phyloP scores from a whole-genome alignment of 2,113 vertebrate species.

The Catagonus wagneri region DNA sequence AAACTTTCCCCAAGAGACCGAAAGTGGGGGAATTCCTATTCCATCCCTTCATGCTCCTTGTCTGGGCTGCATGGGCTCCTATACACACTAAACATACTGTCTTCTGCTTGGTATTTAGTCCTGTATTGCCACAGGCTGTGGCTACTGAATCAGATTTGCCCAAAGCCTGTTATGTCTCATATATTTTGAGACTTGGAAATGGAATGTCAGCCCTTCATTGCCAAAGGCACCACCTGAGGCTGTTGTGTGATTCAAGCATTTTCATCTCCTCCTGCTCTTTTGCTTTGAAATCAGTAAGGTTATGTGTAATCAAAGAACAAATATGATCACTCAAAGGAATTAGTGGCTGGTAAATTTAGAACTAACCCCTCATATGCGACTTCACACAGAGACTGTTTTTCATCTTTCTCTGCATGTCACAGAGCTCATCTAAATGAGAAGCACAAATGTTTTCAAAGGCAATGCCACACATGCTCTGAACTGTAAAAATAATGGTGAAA shows the following conservation, averaged over 20 bases:
- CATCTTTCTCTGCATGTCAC: slow-evolving; percentile 75
- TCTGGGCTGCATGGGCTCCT: not conserved
- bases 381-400: slow-evolving; percentile 79
- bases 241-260: slow-evolving; percentile 66
- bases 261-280: slow-evolving; percentile 72
- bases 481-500: slow-evolving; percentile 48
- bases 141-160: not conserved
- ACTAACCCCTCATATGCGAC: slow-evolving; percentile 57
- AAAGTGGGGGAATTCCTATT: not conserved
- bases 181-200: slow-evolving; percentile 32
- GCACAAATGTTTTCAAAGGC: slow-evolving; percentile 77
- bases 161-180: slow-evolving; percentile 1
- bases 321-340: slow-evolving; percentile 79
- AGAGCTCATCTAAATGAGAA: slow-evolving; percentile 74
- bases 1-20: not conserved
- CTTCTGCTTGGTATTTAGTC: not conserved
- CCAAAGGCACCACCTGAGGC: slow-evolving; percentile 63
- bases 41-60: not conserved
- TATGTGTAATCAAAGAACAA: slow-evolving; percentile 81
- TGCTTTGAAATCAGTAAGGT: slow-evolving; percentile 82
- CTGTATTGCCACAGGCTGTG: not conserved
- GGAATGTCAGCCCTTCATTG: slow-evolving; percentile 40
- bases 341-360: slow-evolving; percentile 80
- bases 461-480: slow-evolving; percentile 8
- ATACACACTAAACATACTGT: not conserved